Base-by-base conservation (phyloP, 2,113 vertebrate species). In the Tor tambroides region DNA sequence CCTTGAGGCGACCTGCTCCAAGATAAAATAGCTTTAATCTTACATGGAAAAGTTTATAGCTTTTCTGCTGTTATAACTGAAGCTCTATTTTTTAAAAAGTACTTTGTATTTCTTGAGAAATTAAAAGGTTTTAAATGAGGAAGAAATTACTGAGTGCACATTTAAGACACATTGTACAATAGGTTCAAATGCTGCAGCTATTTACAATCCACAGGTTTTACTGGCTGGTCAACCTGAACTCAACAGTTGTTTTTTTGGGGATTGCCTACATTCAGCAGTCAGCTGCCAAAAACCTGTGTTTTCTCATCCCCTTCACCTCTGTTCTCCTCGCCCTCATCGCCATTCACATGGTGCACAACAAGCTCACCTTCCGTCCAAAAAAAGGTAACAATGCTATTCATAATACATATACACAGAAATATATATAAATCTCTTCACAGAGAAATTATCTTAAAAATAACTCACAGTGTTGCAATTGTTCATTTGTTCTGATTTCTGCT, bases 241-340 rank as follows among this genome's bases (percentile, higher is more conserved):
- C 95, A 59, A 95, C 93, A 0, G 90, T 97, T 23, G 96, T 98
- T 89, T 98, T 98, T 93, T 93, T 98, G 94, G 97, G 95, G 79
- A 97, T 98, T 85, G 96, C 97, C 81, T 98, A 96, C 67, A 96
- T 98, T 90, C 97, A 98, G 91, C 94, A 97, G 87, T 96, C 96
- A 0, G 94, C 95, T 86, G 94, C 95, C 49, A 95, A 96, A 91
- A 96, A 96, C 88, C 91, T 98, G 54, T 96, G 94, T 86, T 97
- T 97, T 78, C 95, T 99, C 17, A 96, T 96, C 89, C 97, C 97
- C 0, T 96, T 97, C 91, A 95, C 96, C 61, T 99, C 98, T 0
- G 89, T 93, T 51, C 90, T 99, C 32, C 95, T 96, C 93, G 94
- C 95, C 46, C 90, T 98, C 51, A 92, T 97, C 56, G 96, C 95